Evolutionary conservation across 1,140 invertebrate genomes (phyloP).

Genomic region (Notospermus geniculatus): DNA sequence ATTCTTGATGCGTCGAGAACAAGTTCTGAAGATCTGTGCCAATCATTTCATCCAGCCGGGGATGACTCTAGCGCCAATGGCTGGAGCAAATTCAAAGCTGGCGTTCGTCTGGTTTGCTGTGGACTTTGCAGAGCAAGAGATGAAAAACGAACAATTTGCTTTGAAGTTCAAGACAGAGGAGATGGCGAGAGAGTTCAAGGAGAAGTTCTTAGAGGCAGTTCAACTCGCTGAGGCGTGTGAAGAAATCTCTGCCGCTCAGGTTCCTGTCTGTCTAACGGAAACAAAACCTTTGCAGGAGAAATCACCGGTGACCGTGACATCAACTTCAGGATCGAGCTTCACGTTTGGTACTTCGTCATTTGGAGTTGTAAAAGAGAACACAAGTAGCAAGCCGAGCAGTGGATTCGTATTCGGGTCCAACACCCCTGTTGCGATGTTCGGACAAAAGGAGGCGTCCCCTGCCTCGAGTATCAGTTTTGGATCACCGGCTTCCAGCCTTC

Average conservation of each 20-base stretch:
- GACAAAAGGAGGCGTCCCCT: no score
- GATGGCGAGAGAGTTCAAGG: neutral
- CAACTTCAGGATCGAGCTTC: conserved; percentile 2
- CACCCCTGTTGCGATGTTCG: no score
- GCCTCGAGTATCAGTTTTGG: no score
- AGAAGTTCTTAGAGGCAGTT: neutral
- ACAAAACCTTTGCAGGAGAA: no score
- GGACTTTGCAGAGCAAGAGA: conserved; percentile 4
- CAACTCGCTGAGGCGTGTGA: neutral
- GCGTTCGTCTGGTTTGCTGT: conserved; percentile 15
- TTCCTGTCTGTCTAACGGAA: no score
- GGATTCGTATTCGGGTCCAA: no score
- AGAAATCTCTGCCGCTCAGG: no score
- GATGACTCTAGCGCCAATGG: conserved; percentile 45
- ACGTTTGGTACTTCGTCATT: conserved; percentile 6
- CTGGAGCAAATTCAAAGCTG: conserved; percentile 18
- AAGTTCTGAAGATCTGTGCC: conserved; percentile 62
- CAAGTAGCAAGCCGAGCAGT: no score
- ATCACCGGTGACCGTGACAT: neutral
- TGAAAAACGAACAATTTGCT: neutral
- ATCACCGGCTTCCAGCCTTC: no score
- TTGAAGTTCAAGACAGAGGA: neutral
- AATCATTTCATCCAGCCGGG: conserved; percentile 52
- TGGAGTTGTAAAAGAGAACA: no score
- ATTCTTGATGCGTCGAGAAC: conserved; percentile 75